Conservation (phyloP, 2,797 vertebrate species). For the Takifugu rubripes region DNA sequence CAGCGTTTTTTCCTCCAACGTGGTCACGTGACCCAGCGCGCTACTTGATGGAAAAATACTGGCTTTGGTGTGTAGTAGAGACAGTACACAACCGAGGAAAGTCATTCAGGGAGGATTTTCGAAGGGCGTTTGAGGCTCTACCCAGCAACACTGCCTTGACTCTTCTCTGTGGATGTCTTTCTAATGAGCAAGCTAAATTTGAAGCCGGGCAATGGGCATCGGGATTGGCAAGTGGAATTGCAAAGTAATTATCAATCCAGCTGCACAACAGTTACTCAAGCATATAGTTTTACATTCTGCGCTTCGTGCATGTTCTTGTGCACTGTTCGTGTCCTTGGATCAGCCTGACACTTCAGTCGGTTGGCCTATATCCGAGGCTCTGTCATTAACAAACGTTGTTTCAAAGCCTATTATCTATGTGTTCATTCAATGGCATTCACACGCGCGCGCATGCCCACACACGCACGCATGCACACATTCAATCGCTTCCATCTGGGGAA, state of each 20-base stretch:
- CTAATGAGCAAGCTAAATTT: neutral
- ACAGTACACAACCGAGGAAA: slow-evolving; percentile 67
- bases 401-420: slow-evolving; percentile 55
- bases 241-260: neutral
- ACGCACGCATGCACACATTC: slow-evolving; percentile 22
- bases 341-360: slow-evolving; percentile 40
- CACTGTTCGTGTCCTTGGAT: slow-evolving; percentile 39
- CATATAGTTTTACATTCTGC: no score
- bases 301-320: no score
- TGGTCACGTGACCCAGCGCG: slow-evolving; percentile 77
- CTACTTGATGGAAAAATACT: slow-evolving; percentile 87
- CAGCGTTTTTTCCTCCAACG: slow-evolving; percentile 31
- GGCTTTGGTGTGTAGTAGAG: slow-evolving; percentile 76
- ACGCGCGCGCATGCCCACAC: slow-evolving; percentile 20
- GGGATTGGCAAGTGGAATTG: slow-evolving; percentile 1
- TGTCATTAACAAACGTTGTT: slow-evolving; percentile 54
- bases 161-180: slow-evolving; percentile 15
- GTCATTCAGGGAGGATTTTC: slow-evolving; percentile 57
- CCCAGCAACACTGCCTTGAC: slow-evolving; percentile 63
- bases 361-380: slow-evolving; percentile 46
- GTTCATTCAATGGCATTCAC: slow-evolving; percentile 36
- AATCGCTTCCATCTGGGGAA: neutral
- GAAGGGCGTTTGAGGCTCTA: slow-evolving; percentile 63
- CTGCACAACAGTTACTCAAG: no score
- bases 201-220: neutral